phyloP scores from a whole-genome alignment of 1,140 invertebrate species.

The Panagrolaimus sp. region DNA sequence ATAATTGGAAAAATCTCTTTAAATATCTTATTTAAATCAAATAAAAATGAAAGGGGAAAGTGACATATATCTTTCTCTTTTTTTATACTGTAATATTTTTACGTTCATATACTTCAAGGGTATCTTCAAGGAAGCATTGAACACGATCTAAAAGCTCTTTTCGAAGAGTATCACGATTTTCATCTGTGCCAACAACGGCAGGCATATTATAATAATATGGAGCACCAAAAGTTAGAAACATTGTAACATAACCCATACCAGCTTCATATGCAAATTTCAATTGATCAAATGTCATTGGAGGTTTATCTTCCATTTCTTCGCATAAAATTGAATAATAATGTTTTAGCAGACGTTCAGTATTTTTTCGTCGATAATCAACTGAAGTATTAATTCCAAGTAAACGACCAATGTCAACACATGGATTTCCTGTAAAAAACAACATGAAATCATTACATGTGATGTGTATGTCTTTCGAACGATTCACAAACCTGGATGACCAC shows the following conservation, averaged over 20 bases:
- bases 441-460: neutral
- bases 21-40: no score
- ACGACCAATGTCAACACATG: slow-evolving; percentile 36
- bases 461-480: neutral
- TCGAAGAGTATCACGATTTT: slow-evolving; percentile 5
- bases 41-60: no score
- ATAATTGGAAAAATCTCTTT: no score
- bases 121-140: slow-evolving; percentile 36
- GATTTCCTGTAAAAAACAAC: slow-evolving; percentile 32
- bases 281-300: slow-evolving; percentile 36
- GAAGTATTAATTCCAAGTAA: slow-evolving; percentile 37
- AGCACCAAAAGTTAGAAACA: slow-evolving; percentile 30
- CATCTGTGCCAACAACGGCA: slow-evolving; percentile 35
- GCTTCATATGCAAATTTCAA: slow-evolving; percentile 25
- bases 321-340: slow-evolving; percentile 30
- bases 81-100: slow-evolving; percentile 5
- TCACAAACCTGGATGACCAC: slow-evolving; percentile 29
- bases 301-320: slow-evolving; percentile 26
- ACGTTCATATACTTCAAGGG: slow-evolving; percentile 2
- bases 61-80: neutral
- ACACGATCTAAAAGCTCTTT: slow-evolving; percentile 36
- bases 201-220: slow-evolving; percentile 40
- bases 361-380: slow-evolving; percentile 34
- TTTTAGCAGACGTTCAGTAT: slow-evolving; percentile 35
- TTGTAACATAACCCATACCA: slow-evolving; percentile 19